Base-by-base conservation (phyloP, 2,113 vertebrate genomes). In the Craseonycteris thonglongyai region DNA sequence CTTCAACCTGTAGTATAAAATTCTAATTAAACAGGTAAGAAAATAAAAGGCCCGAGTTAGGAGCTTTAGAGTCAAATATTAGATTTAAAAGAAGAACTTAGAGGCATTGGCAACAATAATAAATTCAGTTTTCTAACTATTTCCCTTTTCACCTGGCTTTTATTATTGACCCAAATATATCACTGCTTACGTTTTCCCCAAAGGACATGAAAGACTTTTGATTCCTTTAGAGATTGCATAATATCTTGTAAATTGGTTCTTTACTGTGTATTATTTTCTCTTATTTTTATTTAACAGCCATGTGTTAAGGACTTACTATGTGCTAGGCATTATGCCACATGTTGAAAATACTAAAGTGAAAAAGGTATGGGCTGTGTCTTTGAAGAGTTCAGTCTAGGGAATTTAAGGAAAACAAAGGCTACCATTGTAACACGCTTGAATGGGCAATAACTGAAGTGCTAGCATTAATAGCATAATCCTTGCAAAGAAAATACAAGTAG, bases 101-200 rank as follows among this genome's bases (percentile, higher is more conserved):
- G 71, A 95, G 84, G 35, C 21, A 42, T 59, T 88, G 90, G 90
- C 72, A 92, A 74, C 65, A 90, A 47, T 8, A 85, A 78, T 95
- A 94, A 90, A 95, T 91, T 95, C 28, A 47, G 30, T 74, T 95
- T 87, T 72, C 94, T 97, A 93, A 95, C 88, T 95, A 84, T 4
- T 42, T 85, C 87, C 3, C 35, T 63, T 88, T 74, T 65, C 47
- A 92, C 13, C 61, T 72, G 95, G 56, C 33, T 95, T 94, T 94
- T 94, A 51, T 81, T 95, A 58, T 84, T 19, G 42, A 56, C 15
- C 33, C 56, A 96, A 47, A 45, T 69, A 94, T 61, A 91, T 72
- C 61, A 74, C 14, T 54, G 33, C 22, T 71, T 58, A 68, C 3
- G 11, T 66, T 69, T 74, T n/a, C 24, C 35, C 51, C 24, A 84